These are phyloP conservation scores for Cactoblastis cactorum DNA, from an alignment of 2,888 invertebrate genomes.

Conservation along the genomic window DNA sequence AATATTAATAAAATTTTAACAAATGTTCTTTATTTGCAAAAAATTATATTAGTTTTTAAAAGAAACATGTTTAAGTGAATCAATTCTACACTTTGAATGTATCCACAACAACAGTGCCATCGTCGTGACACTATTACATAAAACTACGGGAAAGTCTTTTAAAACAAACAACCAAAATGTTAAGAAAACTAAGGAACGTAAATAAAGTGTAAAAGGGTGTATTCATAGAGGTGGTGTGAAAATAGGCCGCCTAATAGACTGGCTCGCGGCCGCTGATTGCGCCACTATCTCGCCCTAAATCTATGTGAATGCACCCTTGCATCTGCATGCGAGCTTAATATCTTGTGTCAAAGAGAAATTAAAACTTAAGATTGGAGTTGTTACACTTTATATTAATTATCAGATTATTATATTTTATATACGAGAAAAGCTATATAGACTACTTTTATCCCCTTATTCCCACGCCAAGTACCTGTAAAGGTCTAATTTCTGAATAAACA, in stretches of 20 bases:
- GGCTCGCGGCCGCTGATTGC: constrained; percentile 24
- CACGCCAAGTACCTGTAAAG: no score
- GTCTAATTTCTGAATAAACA: no score
- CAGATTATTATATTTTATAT: no score
- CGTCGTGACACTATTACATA: no score
- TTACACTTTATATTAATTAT: not conserved
- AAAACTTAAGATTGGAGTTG: not conserved
- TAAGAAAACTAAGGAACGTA: constrained; percentile 25
- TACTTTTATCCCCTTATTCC: no score
- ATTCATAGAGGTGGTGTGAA: constrained; percentile 47
- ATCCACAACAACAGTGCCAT: no score
- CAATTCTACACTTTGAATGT: no score
- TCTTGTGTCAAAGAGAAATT: not conserved
- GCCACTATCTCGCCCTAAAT: constrained; percentile 9
- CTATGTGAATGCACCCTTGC: constrained; percentile 8
- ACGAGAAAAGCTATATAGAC: no score
- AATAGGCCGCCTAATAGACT: constrained; percentile 58
- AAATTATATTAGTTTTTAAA: no score
- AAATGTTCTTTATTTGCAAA: no score
- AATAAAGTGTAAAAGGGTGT: constrained; percentile 51
- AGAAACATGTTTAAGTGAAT: no score
- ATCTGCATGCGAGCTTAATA: not conserved
- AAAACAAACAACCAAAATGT: not conserved
- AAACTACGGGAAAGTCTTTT: not conserved
- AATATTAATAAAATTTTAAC: no score